Percentiles rank a stretch among this genome's conserved stretches.
phyloP scores from a whole-genome alignment of 2,888 invertebrate genomes.

The Eupithecia insigniata region DNA sequence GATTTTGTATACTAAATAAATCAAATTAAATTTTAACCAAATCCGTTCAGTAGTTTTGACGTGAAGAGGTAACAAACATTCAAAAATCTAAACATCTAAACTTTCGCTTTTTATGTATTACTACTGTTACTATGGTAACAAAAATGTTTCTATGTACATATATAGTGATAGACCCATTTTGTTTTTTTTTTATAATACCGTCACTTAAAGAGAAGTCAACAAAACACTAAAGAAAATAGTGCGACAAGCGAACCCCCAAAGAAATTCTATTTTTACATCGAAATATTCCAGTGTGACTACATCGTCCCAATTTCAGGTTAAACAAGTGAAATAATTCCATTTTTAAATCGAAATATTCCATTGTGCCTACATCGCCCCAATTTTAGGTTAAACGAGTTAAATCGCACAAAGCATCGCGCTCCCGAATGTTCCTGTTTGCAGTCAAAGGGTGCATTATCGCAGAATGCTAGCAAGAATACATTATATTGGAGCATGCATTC shows the following conservation, averaged over 20 bases:
- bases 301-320: too few relatives aligned
- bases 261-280: not conserved
- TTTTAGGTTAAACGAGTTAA: constrained; percentile 8
- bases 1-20: too few relatives aligned
- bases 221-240: not conserved
- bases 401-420: constrained; percentile 8
- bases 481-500: not conserved
- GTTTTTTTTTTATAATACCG: too few relatives aligned
- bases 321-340: too few relatives aligned
- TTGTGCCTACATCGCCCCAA: not conserved
- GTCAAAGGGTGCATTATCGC: constrained; percentile 15
- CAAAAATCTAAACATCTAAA: too few relatives aligned
- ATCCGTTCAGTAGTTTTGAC: too few relatives aligned
- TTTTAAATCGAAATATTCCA: not conserved
- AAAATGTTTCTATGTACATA: too few relatives aligned
- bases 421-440: not conserved
- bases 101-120: too few relatives aligned
- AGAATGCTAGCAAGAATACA: not conserved
- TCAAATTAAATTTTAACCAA: too few relatives aligned
- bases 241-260: not conserved
- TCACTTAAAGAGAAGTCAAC: not conserved
- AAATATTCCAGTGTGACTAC: not conserved
- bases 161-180: too few relatives aligned
- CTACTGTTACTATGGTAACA: too few relatives aligned
- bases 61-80: too few relatives aligned